Base-by-base conservation (phyloP, 2,113 vertebrate genomes). In the Lutjanus erythropterus region DNA sequence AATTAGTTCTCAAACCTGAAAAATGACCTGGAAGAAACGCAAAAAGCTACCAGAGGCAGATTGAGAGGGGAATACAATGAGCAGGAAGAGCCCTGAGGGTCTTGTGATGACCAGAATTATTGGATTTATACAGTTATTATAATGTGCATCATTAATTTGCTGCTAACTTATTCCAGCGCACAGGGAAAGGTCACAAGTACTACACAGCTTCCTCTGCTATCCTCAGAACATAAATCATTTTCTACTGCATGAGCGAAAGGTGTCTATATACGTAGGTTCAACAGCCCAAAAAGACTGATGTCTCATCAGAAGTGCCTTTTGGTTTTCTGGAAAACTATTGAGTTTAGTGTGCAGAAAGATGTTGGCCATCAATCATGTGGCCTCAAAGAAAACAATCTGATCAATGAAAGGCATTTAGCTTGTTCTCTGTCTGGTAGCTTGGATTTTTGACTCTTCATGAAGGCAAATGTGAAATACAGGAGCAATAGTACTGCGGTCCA, bases 141-240 rank as follows among this genome's bases (percentile, higher is more conserved):
- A 72, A 81, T 87, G 44, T 62, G 50, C 61, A 69, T 87, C 64
- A 80, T 85, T 86, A 74, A 77, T 74, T 66, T 18, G 11, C 72
- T 50, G 52, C 60, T 61, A 73, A 80, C 41, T 68, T 62, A 75
- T 74, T 81, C 39, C 5, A 59, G 50, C 33, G 52, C 61, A 53
- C 39, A 47, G 50, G 53, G 35, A 18, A 81, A 66, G 69, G 61
- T 74, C 56, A 66, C 8, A 7, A 53, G 56, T 52, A 46, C 31
- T 62, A 71, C 23, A 56, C 42, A 75, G n/a, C 62, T 33, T 10
- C 41, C 44, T 16, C 59, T 31, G 19, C 66, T 59, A 15, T 42
- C 25, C 27, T 47, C 0, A 0, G 25, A 19, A 16, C n/a, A 35
- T 6, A 56, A 19, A 62, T 29, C 10, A 3, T 9, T 41, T 62